Evolutionary conservation across 2,113 vertebrate species (phyloP).

Genomic region (Probosciger aterrimus): DNA sequence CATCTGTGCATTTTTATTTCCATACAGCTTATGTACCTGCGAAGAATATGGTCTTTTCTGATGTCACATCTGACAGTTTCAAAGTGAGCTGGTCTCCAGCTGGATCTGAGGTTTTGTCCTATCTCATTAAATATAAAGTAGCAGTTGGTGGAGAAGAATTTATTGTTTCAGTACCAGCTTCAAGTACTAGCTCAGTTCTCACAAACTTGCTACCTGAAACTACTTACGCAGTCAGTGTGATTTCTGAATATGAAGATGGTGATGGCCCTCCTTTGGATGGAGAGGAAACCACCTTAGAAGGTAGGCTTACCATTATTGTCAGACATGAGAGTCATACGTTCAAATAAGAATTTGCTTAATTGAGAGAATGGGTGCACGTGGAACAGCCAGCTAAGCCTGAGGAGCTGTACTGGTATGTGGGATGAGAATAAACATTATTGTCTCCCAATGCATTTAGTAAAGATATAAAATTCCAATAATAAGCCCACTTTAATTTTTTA

Average conservation of each 20-base stretch:
- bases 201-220: conserved; percentile 86
- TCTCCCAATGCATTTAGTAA: not conserved
- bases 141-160: conserved; percentile 73
- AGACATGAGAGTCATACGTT: not conserved
- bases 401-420: not conserved
- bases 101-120: conserved; percentile 79
- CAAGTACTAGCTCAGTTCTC: conserved; percentile 77
- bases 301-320: conserved; percentile 59
- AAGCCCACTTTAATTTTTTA: not conserved
- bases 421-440: not conserved
- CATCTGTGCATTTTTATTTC: not conserved
- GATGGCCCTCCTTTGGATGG: conserved; percentile 84
- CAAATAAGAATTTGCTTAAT: not conserved
- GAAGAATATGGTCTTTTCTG: conserved; percentile 83
- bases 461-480: not conserved
- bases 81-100: conserved; percentile 83
- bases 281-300: conserved; percentile 87
- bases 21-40: conserved; percentile 82
- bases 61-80: conserved; percentile 85
- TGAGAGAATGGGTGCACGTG: not conserved
- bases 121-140: conserved; percentile 83
- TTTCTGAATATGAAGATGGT: conserved; percentile 86
- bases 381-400: not conserved
- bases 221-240: conserved; percentile 85
- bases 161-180: conserved; percentile 83